Evolutionary conservation across 1,140 invertebrate species (phyloP).

Genomic region (Cardiocondyla obscurior): DNA sequence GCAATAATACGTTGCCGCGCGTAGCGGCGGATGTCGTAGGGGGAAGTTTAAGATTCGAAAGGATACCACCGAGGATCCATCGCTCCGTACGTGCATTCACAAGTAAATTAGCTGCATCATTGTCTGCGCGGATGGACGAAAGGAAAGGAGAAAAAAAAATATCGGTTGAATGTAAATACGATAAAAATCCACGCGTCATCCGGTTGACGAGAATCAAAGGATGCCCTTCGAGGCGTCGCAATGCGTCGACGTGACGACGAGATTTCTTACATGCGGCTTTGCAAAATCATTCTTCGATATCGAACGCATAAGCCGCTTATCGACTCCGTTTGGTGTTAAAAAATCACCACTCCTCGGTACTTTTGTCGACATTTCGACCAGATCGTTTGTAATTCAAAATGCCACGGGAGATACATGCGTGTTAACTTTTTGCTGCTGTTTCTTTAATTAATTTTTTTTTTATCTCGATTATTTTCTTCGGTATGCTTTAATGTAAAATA

Average conservation of each 20-base stretch:
- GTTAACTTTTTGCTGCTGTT: background rate
- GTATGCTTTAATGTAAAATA: background rate
- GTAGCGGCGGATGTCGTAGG: background rate
- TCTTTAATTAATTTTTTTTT: background rate
- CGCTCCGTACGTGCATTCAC: conserved; percentile 63
- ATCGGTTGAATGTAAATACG: conserved; percentile 62
- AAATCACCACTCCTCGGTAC: background rate
- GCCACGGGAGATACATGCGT: no score
- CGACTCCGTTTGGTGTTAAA: conserved; percentile 22
- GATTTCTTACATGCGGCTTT: conserved; percentile 10
- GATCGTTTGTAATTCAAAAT: no score
- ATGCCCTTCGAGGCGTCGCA: conserved; percentile 38
- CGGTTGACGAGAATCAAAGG: conserved; percentile 41
- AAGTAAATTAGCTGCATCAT: conserved; percentile 66
- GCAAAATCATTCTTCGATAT: conserved; percentile 38
- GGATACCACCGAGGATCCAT: conserved; percentile 45
- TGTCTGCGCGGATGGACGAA: conserved; percentile 53
- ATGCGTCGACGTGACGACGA: conserved; percentile 33
- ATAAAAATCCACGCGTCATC: conserved; percentile 67
- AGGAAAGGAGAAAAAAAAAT: conserved; percentile 53
- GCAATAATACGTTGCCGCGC: background rate
- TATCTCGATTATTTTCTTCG: background rate
- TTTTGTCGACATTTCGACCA: background rate
- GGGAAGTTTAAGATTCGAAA: conserved; percentile 59
- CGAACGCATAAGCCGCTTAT: conserved; percentile 33